A percentile compares a stretch with the other conserved stretches of the same genome.
Conservation (phyloP, 1,140 invertebrate species). For the Drosophila nigromelanica region DNA sequence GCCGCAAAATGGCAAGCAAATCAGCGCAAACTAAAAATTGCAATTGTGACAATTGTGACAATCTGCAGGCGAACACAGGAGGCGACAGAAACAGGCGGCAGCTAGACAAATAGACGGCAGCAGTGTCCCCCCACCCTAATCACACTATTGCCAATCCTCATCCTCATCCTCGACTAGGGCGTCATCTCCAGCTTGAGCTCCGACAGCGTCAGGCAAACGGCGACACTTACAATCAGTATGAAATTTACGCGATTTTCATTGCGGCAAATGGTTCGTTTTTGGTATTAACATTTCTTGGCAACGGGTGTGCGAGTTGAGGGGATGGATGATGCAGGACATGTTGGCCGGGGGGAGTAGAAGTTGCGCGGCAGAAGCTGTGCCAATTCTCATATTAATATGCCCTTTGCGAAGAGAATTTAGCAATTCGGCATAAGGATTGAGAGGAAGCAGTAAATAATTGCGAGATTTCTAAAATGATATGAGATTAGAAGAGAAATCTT, state of each 20-base stretch:
- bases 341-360: conserved; percentile 12
- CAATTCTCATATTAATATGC: conserved; percentile 63
- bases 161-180: conserved; percentile 21
- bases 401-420: background rate
- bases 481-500: no score
- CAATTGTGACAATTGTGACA: conserved; percentile 76
- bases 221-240: conserved; percentile 80
- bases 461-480: background rate
- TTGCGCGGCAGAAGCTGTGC: conserved; percentile 57
- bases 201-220: conserved; percentile 70
- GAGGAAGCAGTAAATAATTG: background rate
- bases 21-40: conserved; percentile 71
- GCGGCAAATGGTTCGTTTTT: conserved; percentile 79
- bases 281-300: conserved; percentile 77
- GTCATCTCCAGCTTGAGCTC: conserved; percentile 29
- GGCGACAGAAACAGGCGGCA: conserved; percentile 56
- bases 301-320: conserved; percentile 4
- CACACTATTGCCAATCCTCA: no score
- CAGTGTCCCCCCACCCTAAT: conserved; percentile 23
- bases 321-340: conserved; percentile 31
- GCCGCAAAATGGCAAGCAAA: conserved; percentile 77
- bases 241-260: conserved; percentile 82
- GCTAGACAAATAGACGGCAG: conserved; percentile 50
- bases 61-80: conserved; percentile 61
- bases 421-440: background rate